Base-by-base conservation (phyloP, 2,797 vertebrate species). In the Coregonus suidteri region DNA sequence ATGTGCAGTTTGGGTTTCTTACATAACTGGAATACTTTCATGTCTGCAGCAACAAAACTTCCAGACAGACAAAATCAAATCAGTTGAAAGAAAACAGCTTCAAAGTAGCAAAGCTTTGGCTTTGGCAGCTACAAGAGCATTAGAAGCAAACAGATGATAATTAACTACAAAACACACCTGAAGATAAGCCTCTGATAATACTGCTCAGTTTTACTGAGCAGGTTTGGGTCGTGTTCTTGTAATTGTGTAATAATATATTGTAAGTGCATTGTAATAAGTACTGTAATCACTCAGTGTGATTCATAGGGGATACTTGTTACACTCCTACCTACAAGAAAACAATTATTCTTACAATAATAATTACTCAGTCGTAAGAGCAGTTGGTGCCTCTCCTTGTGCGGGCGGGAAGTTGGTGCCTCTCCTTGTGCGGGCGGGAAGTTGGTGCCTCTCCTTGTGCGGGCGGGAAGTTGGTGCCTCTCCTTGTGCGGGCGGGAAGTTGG, bases 1-100 rank as follows among this genome's bases (percentile, higher is more conserved):
- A 67, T 78, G 51, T 41, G 73, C 67, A 75, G 77, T 77, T 47
- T 51, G 64, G 79, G 76, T 81, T 77, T 54, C 79, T 77, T 81
- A 81, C 30, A 20, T 77, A 75, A 78, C 76, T 71, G 56, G 30
- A 77, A 77, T 65, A 20, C 69, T 80, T 37, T 25, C 51, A 37
- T 13, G 69, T n/a, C 20, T 76, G 47, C 71, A 54, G 68, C 56
- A 77, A 68, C 53, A 67, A 67, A 37, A 67, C 59, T 54, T 53
- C 54, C 56, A 64, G 35, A 47, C 7, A 47, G 7, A 47, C 41
- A 47, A 47, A 47, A 13, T 47, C 41, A 11, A 47, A 47, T 47
- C 41, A 47, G 41, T 13, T 47, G 41, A 47, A 47, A 47, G 41
- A 47, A 47, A 9, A 47, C 41, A 71, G 68, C 69, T 52, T 77